A percentile compares a stretch with the other conserved stretches of the same genome.
Evolutionary conservation across 2,113 vertebrate genomes (phyloP).

Genomic region (Capra hircus): DNA sequence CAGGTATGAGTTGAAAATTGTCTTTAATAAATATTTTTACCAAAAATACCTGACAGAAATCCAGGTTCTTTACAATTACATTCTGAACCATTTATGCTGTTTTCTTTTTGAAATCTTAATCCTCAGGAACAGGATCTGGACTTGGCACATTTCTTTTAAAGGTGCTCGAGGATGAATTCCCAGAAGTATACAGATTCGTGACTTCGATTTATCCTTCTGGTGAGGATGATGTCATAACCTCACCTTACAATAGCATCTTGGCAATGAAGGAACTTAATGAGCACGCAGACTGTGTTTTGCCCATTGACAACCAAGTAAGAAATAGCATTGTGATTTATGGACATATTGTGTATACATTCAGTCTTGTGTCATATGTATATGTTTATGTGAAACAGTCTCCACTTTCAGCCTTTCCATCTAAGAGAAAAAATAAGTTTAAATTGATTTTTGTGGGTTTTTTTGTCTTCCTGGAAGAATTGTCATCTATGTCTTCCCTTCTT

Average conservation of each 20-base stretch:
- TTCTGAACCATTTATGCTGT: background rate
- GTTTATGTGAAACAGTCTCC: background rate
- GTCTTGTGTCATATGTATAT: background rate
- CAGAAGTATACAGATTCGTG: slow-evolving; percentile 93
- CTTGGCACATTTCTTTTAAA: slow-evolving; percentile 93
- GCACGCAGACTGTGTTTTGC: slow-evolving; percentile 95
- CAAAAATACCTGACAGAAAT: background rate
- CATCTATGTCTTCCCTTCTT: background rate
- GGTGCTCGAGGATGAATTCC: slow-evolving; percentile 95
- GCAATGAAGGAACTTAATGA: slow-evolving; percentile 96
- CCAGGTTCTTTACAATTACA: background rate
- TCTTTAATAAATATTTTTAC: background rate
- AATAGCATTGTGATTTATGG: background rate
- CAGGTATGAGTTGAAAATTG: background rate
- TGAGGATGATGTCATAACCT: slow-evolving; percentile 97
- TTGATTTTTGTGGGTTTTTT: background rate
- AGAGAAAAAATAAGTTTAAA: slow-evolving; percentile 4
- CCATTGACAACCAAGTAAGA: slow-evolving; percentile 95
- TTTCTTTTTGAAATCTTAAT: slow-evolving; percentile 52
- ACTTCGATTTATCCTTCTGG: slow-evolving; percentile 92
- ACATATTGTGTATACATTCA: background rate
- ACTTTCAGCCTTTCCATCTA: background rate
- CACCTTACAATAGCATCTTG: slow-evolving; percentile 96
- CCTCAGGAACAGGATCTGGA: slow-evolving; percentile 94
- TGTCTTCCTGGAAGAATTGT: background rate